Base-by-base conservation (phyloP, 1,140 invertebrate species). In the Acyrthosiphon pisum region DNA sequence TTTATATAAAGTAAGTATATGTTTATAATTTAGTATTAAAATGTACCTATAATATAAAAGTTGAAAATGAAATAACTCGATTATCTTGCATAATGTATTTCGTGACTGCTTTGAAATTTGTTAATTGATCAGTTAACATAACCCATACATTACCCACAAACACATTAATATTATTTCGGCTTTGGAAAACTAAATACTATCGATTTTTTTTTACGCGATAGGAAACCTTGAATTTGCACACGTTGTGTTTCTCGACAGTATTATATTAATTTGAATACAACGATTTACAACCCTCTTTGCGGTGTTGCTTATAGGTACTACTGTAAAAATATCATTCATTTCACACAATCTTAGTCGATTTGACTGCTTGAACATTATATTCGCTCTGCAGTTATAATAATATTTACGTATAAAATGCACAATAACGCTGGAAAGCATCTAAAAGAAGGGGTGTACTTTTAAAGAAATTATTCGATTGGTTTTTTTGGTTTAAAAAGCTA, bases 191-290 rank as follows among this genome's bases (percentile, higher is more conserved):
- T 76, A 35, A 76, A 30, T 76, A 76, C 60, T 76, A 76, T 76
- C 11, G 60, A 76, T 76, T 76, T 76, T 30, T 53, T 76, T 76
- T 76, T n/a, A 76, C 1, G 60, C 14, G 1, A 83, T 37, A 37
- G 20, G 35, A 83, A 83, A 41, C 37, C 37, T 35, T 8, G 76
- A 37, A 41, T 83, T 76, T 76, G 6, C 35, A 41, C 22, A 22
- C n/a, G 7, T 41, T 26, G 81, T 41, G 20, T 35, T 41, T 2
- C 81, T 23, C 18, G 81, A 83, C 37, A 83, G 9, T 41, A 41
- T 83, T 83, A 83, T 83, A 83, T 83, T 83, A 83, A 83, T 41
- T 83, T 20, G 81, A 83, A 83, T 37, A 41, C 20, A 83, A 41
- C 37, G 22, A 83, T 83, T 83, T 83, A 41, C 37, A 37, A 83